Evolutionary conservation across 2,888 invertebrate genomes (phyloP).

Genomic region (Drosophila tanythrix): DNA sequence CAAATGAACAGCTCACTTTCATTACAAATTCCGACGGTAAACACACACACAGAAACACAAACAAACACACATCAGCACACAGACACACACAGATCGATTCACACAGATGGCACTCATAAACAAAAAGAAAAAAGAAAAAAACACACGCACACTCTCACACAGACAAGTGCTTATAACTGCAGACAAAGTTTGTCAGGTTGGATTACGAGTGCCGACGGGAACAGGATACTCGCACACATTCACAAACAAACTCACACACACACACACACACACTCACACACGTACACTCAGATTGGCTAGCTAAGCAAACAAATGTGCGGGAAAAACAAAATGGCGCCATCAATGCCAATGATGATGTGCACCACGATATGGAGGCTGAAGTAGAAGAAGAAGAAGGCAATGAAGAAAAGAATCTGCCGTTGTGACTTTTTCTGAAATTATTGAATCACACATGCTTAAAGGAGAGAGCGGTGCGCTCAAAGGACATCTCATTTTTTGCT

Average conservation of each 20-base stretch:
- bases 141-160: conserved; percentile 8
- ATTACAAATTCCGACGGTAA: conserved; percentile 76
- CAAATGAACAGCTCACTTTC: conserved; percentile 80
- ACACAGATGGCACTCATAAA: conserved; percentile 30
- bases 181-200: conserved; percentile 76
- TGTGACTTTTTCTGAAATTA: conserved; percentile 54
- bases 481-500: conserved; percentile 41
- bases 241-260: conserved; percentile 6
- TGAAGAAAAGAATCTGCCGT: conserved; percentile 12
- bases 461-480: not conserved
- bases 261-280: not conserved
- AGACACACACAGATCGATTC: conserved; percentile 46
- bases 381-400: not conserved
- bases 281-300: conserved; percentile 53
- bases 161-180: conserved; percentile 51
- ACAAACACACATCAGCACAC: conserved; percentile 29
- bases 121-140: not conserved
- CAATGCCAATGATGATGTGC: conserved; percentile 66
- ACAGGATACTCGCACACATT: conserved; percentile 34
- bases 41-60: conserved; percentile 61
- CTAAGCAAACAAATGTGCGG: conserved; percentile 56
- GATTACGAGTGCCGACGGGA: conserved; percentile 55
- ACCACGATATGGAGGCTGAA: conserved; percentile 35
- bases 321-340: conserved; percentile 77
- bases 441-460: conserved; percentile 38